A percentile compares a stretch with the other conserved stretches of the same genome.
Conservation (phyloP, 1,140 invertebrate species). For the Penaeus japonicus region DNA sequence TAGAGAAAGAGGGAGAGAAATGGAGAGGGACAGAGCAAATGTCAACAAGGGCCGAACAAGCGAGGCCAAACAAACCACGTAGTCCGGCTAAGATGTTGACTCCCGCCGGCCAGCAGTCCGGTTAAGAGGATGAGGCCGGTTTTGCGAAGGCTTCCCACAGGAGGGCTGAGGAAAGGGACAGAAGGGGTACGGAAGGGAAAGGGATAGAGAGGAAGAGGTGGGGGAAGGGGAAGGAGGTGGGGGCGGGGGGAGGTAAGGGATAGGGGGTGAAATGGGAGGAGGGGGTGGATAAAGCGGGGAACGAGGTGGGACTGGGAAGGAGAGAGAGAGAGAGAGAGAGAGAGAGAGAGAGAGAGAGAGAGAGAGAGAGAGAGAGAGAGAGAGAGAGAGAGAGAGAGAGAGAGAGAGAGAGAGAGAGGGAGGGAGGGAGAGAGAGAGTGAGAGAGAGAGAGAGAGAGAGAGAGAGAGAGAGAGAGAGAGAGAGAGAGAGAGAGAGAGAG, state of each 20-base stretch:
- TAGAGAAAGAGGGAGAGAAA: too few relatives aligned
- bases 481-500: neutral
- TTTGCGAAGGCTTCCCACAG: too few relatives aligned
- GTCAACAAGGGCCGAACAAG: too few relatives aligned
- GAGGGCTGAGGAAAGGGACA: neutral
- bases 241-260: neutral
- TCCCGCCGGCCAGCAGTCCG: too few relatives aligned
- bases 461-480: neutral
- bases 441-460: neutral
- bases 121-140: too few relatives aligned
- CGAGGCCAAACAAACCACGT: too few relatives aligned
- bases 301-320: neutral
- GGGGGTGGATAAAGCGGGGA: neutral
- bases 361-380: neutral
- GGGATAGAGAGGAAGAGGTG: neutral
- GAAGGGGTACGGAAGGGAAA: too few relatives aligned
- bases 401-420: neutral
- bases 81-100: too few relatives aligned
- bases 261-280: neutral
- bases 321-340: neutral
- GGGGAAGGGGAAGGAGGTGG: neutral
- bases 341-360: neutral
- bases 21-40: too few relatives aligned
- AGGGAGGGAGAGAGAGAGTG: neutral
- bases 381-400: neutral